Evolutionary conservation across 2,797 vertebrate genomes (phyloP).

Genomic region (Pyrocephalus nanus): DNA sequence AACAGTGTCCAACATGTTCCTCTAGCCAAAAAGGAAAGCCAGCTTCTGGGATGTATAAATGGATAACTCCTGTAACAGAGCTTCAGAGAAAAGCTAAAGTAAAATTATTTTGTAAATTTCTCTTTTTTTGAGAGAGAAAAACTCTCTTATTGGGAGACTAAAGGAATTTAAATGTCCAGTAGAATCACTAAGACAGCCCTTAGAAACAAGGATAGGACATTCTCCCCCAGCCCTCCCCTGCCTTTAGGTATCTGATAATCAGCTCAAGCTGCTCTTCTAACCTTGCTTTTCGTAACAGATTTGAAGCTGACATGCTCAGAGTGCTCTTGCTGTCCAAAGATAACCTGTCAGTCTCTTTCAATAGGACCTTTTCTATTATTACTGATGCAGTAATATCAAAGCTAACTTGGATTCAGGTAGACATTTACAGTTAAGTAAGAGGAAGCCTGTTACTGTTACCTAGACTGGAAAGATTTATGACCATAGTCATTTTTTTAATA

Average conservation of each 20-base stretch:
- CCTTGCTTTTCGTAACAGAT: neutral
- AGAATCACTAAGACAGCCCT: neutral
- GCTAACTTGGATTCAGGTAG: neutral
- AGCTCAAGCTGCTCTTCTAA: neutral
- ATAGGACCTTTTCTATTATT: neutral
- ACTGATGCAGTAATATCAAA: neutral
- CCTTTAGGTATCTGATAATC: neutral
- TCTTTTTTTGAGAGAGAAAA: neutral
- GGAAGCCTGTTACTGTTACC: neutral
- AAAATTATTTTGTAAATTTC: neutral
- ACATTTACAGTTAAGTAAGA: neutral
- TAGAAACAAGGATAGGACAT: neutral
- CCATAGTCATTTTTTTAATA: neutral
- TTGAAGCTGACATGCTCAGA: neutral
- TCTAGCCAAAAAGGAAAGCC: neutral
- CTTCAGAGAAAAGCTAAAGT: neutral
- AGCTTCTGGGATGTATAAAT: neutral
- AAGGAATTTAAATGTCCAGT: neutral
- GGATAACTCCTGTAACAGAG: neutral
- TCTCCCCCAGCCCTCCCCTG: fast-evolving
- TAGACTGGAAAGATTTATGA: neutral
- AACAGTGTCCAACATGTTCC: neutral
- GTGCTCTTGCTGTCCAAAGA: neutral
- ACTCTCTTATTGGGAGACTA: neutral
- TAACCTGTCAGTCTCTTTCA: neutral